A percentile compares a stretch with the other conserved stretches of the same genome.
phyloP scores from a whole-genome alignment of 1,140 invertebrate genomes.

The Monochamus saltuarius region DNA sequence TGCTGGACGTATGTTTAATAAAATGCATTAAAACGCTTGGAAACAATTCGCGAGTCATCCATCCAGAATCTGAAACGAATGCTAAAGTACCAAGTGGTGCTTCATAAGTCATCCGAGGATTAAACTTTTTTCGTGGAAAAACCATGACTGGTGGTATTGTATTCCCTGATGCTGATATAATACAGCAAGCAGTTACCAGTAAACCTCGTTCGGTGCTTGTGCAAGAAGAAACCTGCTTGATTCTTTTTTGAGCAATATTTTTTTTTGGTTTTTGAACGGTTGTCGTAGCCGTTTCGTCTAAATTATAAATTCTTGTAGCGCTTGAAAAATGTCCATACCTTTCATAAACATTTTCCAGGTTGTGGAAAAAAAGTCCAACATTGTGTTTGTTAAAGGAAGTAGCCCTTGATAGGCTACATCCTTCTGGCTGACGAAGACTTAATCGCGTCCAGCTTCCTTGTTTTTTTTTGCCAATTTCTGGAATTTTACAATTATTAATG shows the following conservation, averaged over 20 bases:
- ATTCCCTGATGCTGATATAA: slow-evolving; percentile 46
- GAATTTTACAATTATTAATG: slow-evolving; percentile 1
- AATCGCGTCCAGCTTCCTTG: no score
- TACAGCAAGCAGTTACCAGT: slow-evolving; percentile 46
- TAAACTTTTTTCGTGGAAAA: no score
- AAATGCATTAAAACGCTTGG: no score
- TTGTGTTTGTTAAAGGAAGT: slow-evolving; percentile 4
- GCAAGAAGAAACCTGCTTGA: slow-evolving; percentile 45
- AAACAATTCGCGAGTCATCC: no score
- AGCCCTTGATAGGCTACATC: not conserved
- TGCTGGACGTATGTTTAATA: no score
- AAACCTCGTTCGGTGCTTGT: slow-evolving; percentile 43
- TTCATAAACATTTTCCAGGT: not conserved
- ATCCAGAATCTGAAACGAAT: no score
- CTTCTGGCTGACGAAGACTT: no score
- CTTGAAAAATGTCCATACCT: no score
- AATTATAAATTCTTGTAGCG: no score
- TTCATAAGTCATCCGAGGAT: no score
- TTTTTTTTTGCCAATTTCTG: not conserved
- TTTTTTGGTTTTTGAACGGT: slow-evolving; percentile 32
- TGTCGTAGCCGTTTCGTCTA: no score
- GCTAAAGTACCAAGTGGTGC: no score
- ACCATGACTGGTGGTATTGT: slow-evolving; percentile 47
- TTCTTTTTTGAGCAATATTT: slow-evolving; percentile 34
- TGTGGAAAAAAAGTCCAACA: slow-evolving; percentile 12